Evolutionary conservation across 2,888 invertebrate genomes (phyloP), one percentile per base, ranked within the genome.

Genomic region (Drosophila paranaensis): DNA sequence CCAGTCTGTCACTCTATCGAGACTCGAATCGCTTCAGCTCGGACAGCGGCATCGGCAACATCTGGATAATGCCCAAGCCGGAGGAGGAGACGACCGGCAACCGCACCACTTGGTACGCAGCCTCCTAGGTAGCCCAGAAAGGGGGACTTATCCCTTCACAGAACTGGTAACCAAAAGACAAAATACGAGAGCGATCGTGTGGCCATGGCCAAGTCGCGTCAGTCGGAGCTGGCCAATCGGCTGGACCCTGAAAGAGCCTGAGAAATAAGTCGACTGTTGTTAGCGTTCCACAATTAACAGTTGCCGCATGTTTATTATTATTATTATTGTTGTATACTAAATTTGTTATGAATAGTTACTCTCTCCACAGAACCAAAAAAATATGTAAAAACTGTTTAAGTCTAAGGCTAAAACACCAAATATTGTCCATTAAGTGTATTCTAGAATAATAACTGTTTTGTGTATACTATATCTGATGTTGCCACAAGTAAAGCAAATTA

Each of bases 21-120:
- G 92, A 92, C 67, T 91, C 92, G 53, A 92, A 92, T 89, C 91
- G 93, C 39, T 92, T 92, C 51, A 93, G 92, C 57, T 87, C 90
- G 27, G 93, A 93, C 64, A 92, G 92, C 58, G 93, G 93, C 33
- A 92, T 92, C 39, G 92, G 92, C 6, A 92, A 91, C 64, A 91
- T 92, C 27, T 91, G 91, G 91, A 75, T 88, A 40, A 75, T 92
- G 81, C 92, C 92, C 1, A 91, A 87, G 25, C 80, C 91, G 6
- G 89, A 91, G 0, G 83, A 82, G 42, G 91, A 90, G 0, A 71
- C 82, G 5, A 57, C 60, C 10, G 81, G 80, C 48, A 89, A 91
- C 74, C 90, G 91, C 11, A 90, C 92, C n/a, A 93, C 92, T 10
- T 93, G 92, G 92, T 93, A 93, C 81, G 91, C 91, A 1, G 73